Evolutionary conservation across 2,113 vertebrate genomes (phyloP).

Genomic region (Phodopus roborovskii): DNA sequence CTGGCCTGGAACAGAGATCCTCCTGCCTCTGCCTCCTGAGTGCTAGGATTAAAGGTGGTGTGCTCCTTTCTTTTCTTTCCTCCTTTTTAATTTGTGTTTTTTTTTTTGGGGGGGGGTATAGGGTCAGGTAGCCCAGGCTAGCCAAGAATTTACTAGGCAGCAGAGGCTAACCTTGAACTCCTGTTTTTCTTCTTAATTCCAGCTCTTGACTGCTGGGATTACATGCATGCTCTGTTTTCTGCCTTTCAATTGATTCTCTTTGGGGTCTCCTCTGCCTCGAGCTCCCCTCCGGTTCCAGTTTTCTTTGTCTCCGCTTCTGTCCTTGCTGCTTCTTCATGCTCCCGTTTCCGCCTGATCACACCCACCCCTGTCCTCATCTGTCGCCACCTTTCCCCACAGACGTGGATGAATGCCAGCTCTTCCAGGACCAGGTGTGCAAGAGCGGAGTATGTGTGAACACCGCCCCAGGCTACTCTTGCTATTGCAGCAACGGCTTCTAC

Average conservation of each 20-base stretch:
- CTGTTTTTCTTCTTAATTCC: not conserved
- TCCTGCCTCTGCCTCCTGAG: not conserved
- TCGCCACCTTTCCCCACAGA: slow-evolving; percentile 83
- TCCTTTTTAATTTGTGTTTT: not conserved
- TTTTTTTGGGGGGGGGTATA: too few species aligned
- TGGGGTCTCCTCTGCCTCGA: not conserved
- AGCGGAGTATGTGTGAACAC: slow-evolving; percentile 93
- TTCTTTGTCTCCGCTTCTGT: not conserved
- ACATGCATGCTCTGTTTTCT: not conserved
- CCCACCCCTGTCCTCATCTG: not conserved
- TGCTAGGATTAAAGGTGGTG: not conserved
- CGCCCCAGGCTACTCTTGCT: slow-evolving; percentile 92
- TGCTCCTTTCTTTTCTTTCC: not conserved
- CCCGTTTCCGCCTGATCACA: not conserved
- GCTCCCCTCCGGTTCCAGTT: not conserved
- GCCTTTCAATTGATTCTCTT: not conserved
- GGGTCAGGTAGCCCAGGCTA: not conserved
- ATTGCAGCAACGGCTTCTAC: slow-evolving; percentile 92
- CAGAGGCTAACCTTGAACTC: not conserved
- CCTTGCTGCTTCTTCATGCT: not conserved
- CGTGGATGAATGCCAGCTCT: slow-evolving; percentile 94
- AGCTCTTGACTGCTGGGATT: not conserved
- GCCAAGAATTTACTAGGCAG: not conserved
- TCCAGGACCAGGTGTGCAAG: slow-evolving; percentile 91
- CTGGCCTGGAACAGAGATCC: not conserved